phyloP scores from a whole-genome alignment of 1,140 invertebrate genomes.

The Heliconius hermathena region DNA sequence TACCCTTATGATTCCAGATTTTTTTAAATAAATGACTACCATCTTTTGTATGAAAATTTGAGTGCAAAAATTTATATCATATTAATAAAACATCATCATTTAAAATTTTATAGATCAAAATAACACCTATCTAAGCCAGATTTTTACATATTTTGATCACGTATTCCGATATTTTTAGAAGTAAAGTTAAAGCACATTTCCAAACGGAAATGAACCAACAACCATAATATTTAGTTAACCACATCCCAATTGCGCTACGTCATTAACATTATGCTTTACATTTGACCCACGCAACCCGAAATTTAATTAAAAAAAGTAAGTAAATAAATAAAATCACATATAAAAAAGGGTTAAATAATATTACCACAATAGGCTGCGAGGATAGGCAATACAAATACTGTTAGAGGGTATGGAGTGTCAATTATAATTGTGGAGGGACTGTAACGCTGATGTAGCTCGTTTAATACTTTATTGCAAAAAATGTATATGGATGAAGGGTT shows the following conservation, averaged over 20 bases:
- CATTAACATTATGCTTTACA: neutral
- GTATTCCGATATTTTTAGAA: too few relatives aligned
- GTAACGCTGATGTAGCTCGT: constrained; percentile 57
- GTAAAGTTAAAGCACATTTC: neutral
- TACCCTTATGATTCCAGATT: too few relatives aligned
- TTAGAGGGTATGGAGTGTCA: constrained; percentile 54
- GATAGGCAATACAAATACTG: constrained; percentile 50
- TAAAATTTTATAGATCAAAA: too few relatives aligned
- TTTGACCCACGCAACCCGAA: neutral
- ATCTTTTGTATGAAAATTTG: too few relatives aligned
- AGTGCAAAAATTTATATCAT: too few relatives aligned
- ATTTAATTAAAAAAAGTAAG: neutral
- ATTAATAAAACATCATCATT: too few relatives aligned
- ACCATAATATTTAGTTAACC: neutral
- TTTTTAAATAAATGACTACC: too few relatives aligned
- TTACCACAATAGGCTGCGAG: constrained; percentile 31
- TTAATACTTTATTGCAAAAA: constrained; percentile 63
- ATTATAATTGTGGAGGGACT: constrained; percentile 49
- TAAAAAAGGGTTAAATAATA: neutral
- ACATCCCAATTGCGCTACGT: neutral
- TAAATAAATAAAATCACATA: neutral
- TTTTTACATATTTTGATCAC: too few relatives aligned
- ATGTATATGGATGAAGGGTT: constrained; percentile 33
- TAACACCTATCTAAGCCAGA: too few relatives aligned
- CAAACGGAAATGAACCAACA: neutral